These are phyloP conservation scores for Neotoxoptera formosana DNA, from an alignment of 1,140 invertebrate species.

Conservation along the genomic window DNA sequence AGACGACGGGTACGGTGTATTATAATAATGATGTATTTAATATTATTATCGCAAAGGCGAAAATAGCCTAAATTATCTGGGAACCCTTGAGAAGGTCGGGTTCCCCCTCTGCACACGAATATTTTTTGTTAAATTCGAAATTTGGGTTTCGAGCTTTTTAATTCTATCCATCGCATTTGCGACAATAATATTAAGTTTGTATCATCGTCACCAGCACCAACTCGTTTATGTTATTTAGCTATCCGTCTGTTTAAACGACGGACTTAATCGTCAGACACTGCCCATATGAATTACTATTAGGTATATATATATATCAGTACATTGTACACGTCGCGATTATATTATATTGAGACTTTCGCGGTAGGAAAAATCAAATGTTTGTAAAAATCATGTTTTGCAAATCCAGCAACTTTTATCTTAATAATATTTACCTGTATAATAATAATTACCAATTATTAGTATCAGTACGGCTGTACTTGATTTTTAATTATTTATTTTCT, in stretches of 20 bases:
- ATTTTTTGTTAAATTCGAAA: neutral
- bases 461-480: no score
- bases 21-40: neutral
- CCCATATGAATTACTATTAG: neutral
- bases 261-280: neutral
- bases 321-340: no score
- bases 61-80: neutral
- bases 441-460: no score
- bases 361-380: no score
- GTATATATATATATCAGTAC: neutral
- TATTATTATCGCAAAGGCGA: neutral
- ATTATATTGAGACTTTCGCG: neutral
- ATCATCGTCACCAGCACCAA: neutral
- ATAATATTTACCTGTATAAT: neutral
- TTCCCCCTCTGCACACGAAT: no score
- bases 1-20: neutral
- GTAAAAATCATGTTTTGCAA: neutral
- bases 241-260: neutral
- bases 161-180: neutral
- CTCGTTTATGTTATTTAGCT: neutral
- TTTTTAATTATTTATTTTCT: no score
- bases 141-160: neutral
- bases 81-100: neutral
- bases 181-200: neutral
- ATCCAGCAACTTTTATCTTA: neutral